Percentiles rank a stretch among this genome's conserved stretches.
Conservation (phyloP, 1,140 invertebrate species). For the Lepidurus couesii region DNA sequence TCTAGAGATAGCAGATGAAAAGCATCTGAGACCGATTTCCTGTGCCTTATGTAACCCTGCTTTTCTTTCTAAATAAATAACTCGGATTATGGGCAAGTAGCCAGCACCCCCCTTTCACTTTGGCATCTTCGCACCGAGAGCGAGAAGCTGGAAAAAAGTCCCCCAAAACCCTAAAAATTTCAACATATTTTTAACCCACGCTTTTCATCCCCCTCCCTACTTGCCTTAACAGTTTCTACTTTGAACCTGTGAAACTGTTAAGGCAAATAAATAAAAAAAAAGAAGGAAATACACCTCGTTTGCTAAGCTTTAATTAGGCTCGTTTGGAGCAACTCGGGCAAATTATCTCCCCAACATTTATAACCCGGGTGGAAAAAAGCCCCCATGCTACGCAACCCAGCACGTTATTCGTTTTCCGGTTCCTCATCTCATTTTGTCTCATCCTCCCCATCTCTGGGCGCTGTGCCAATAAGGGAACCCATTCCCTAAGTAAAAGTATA, state of each 20-base stretch:
- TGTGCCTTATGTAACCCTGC: neutral
- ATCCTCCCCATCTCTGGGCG: neutral
- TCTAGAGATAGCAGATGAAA: slow-evolving; percentile 1
- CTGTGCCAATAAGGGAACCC: neutral
- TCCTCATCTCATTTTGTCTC: neutral
- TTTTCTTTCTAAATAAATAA: neutral
- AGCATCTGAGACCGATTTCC: neutral
- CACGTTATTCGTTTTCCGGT: slow-evolving; percentile 14
- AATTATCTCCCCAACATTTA: neutral
- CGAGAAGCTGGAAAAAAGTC: too few species aligned
- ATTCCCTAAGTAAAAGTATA: slow-evolving; percentile 3
- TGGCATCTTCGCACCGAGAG: too few species aligned
- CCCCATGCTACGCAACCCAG: slow-evolving; percentile 2
- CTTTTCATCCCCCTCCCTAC: too few species aligned
- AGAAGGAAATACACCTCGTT: neutral
- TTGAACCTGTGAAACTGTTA: too few species aligned
- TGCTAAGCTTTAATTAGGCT: neutral
- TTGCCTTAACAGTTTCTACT: too few species aligned
- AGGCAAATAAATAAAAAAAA: neutral
- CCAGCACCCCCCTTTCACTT: too few species aligned
- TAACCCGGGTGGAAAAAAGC: neutral
- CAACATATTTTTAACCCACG: too few species aligned
- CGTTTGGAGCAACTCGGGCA: neutral
- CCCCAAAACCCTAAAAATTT: too few species aligned
- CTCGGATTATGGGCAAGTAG: too few species aligned